Base-by-base conservation (phyloP, 2,113 vertebrate genomes). In the Syngnathus scovelli region DNA sequence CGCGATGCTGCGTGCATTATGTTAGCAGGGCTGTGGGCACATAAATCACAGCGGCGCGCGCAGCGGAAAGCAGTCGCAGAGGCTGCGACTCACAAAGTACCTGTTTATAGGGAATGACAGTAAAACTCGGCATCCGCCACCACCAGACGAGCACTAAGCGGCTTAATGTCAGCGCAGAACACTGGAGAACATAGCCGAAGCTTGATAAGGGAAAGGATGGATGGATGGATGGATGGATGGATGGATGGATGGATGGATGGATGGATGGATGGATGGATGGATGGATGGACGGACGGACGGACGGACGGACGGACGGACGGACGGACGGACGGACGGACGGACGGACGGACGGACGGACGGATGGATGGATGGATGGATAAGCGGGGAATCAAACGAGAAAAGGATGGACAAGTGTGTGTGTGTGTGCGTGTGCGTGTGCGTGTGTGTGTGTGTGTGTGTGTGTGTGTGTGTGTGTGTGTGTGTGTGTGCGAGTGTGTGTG, bases 121-220 rank as follows among this genome's bases (percentile, higher is more conserved):
- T 72, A 82, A 79, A 85, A 85, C 76, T 82, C 79, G 43, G 39
- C 71, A 75, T 87, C 80, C 84, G 19, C 75, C 65, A 43, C 70
- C 81, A 76, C 66, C 64, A 86, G 83, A 87, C 83, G 81, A 54
- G 77, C 54, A 6, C 67, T 88, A 86, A 88, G 88, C 85, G 61
- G 82, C 86, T 89, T 88, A 87, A 85, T 83, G 87, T 86, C 86
- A 87, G 7, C 16, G 27, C 73, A 72, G 78, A 85, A 86, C 82
- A 87, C 80, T 82, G 48, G 75, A 54, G 66, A 69, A 72, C 44
- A 55, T 54, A 60, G 79, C 52, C 70, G 58, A 72, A 65, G 61
- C 44, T 8, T 62, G 80, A 66, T 60, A 63, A 70, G 64, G 58
- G 67, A 16, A 52, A 41, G 56, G 69, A 54, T 18, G 65, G 37